A percentile compares a stretch with the other conserved stretches of the same genome.
Conservation (phyloP, 1,140 invertebrate genomes). For the Oedothorax gibbosus region DNA sequence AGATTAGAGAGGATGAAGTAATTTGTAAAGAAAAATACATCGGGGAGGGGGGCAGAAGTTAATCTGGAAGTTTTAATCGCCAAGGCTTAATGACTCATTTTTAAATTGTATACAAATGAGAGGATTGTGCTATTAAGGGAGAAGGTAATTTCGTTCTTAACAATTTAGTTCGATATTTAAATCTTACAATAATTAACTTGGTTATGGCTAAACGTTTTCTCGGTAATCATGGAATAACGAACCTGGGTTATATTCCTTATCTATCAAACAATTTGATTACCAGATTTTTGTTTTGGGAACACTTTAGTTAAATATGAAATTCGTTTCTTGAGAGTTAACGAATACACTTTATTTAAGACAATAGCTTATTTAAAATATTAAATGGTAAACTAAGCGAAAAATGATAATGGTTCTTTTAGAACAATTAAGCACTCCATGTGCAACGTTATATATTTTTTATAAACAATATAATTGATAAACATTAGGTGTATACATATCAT, state of each 20-base stretch:
- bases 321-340: too few species aligned
- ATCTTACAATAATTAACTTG: slow-evolving; percentile 48
- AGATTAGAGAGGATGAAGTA: slow-evolving; percentile 52
- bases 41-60: slow-evolving; percentile 9
- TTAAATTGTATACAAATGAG: slow-evolving; percentile 56
- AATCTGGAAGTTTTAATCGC: slow-evolving; percentile 56
- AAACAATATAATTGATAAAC: too few species aligned
- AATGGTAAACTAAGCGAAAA: too few species aligned
- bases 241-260: neutral
- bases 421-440: too few species aligned
- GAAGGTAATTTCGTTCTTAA: slow-evolving; percentile 51
- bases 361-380: too few species aligned
- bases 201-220: slow-evolving; percentile 26
- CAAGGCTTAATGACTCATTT: slow-evolving; percentile 48
- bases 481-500: too few species aligned
- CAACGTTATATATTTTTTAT: too few species aligned
- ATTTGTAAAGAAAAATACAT: slow-evolving; percentile 49
- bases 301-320: too few species aligned
- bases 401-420: too few species aligned
- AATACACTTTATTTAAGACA: too few species aligned
- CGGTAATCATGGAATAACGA: slow-evolving; percentile 10
- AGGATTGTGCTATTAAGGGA: slow-evolving; percentile 36
- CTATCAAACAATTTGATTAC: too few species aligned
- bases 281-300: too few species aligned
- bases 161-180: slow-evolving; percentile 54